These are phyloP conservation scores for Chloroceryle inda DNA, from an alignment of 2,797 vertebrate genomes.

Conservation along the genomic window DNA sequence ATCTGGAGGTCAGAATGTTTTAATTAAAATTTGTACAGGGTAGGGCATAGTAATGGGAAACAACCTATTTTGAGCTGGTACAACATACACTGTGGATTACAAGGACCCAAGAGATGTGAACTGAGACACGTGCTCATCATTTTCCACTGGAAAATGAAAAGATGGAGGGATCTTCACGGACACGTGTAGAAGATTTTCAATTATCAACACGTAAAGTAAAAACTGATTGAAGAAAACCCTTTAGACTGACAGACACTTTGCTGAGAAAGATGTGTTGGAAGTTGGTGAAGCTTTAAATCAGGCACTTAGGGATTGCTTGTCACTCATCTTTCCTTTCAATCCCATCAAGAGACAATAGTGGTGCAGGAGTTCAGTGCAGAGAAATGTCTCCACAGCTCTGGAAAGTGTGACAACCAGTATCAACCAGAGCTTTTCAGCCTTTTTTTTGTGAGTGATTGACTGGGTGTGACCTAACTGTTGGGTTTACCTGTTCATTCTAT, in stretches of 20 bases:
- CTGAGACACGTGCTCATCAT: neutral
- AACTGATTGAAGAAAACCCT: neutral
- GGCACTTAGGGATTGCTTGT: neutral
- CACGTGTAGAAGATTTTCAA: neutral
- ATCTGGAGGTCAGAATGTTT: neutral
- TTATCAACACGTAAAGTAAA: neutral
- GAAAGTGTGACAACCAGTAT: neutral
- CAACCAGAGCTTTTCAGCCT: neutral
- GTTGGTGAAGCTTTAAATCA: neutral
- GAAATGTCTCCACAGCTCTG: neutral
- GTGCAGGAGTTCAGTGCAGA: neutral
- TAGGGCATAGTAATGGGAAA: neutral
- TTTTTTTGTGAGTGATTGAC: neutral
- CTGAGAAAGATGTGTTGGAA: neutral
- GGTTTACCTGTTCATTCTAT: neutral
- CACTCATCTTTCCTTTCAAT: neutral
- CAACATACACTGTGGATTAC: neutral
- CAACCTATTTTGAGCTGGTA: neutral
- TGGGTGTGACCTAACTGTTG: neutral
- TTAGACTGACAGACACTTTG: neutral
- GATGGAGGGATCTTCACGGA: neutral
- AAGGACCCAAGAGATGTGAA: neutral
- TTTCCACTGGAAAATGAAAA: neutral
- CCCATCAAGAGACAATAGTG: neutral
- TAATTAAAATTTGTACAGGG: neutral